phyloP scores from a whole-genome alignment of 2,888 invertebrate genomes.

The Epinotia demarniana region DNA sequence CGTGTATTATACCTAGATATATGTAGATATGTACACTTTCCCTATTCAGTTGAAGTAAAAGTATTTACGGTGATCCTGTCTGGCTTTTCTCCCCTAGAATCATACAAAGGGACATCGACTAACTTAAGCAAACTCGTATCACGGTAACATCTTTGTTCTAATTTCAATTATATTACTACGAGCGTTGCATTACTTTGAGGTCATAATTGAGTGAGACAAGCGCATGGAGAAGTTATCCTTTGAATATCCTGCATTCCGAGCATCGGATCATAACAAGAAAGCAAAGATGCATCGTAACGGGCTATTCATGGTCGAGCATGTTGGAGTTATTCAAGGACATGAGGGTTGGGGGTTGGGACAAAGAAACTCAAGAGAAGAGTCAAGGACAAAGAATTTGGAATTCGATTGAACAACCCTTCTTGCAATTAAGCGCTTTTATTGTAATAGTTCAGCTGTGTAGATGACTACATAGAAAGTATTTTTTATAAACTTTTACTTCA shows the following conservation, averaged over 20 bases:
- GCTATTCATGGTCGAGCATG: constrained; percentile 25
- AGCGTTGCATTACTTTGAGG: background rate
- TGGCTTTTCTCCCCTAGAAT: constrained; percentile 25
- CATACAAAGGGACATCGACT: constrained; percentile 9
- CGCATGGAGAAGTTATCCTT: constrained; percentile 15
- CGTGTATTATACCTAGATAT: background rate
- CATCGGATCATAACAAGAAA: constrained; percentile 34
- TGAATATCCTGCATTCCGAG: constrained; percentile 30
- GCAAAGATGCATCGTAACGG: constrained; percentile 6
- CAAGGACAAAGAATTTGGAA: background rate
- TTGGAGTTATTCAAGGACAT: background rate
- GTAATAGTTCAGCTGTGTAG: background rate
- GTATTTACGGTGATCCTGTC: constrained; percentile 30
- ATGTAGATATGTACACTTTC: background rate
- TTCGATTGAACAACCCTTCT: background rate
- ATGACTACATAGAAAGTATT: no score
- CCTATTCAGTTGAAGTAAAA: constrained; percentile 15
- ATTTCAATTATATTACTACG: constrained; percentile 1
- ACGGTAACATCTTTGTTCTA: background rate
- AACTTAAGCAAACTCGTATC: constrained; percentile 22
- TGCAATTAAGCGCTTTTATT: background rate
- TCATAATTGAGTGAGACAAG: constrained; percentile 9
- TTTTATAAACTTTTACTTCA: no score
- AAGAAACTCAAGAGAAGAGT: no score
- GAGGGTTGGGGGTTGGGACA: background rate